phyloP scores from a whole-genome alignment of 1,140 invertebrate species.

The Drosophila nebulosa region DNA sequence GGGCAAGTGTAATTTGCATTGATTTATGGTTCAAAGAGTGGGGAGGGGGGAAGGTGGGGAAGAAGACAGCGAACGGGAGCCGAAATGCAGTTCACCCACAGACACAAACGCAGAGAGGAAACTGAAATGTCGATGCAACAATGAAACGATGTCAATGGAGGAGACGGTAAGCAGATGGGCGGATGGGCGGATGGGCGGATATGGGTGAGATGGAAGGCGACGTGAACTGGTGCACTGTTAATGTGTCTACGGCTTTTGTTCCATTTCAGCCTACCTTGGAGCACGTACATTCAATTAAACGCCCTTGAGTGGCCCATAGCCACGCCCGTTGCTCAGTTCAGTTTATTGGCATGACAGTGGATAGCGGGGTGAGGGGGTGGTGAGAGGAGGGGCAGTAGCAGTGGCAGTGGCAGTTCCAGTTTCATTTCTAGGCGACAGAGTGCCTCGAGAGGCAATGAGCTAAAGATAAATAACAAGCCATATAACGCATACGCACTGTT shows the following conservation, averaged over 20 bases:
- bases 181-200: no score
- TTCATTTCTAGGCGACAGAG: neutral
- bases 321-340: conserved; percentile 36
- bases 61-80: conserved; percentile 4
- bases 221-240: conserved; percentile 51
- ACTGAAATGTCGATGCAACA: conserved; percentile 23
- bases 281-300: conserved; percentile 76
- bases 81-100: conserved; percentile 20
- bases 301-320: conserved; percentile 62
- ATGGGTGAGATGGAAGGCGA: neutral
- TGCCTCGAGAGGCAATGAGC: conserved; percentile 50
- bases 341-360: conserved; percentile 66
- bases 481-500: conserved; percentile 73
- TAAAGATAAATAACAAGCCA: conserved; percentile 76
- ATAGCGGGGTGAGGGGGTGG: neutral
- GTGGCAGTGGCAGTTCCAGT: neutral
- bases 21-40: conserved; percentile 46
- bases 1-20: conserved; percentile 67
- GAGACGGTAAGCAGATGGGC: conserved; percentile 22
- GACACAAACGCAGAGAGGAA: no score
- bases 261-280: conserved; percentile 37
- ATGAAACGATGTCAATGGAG: conserved; percentile 67
- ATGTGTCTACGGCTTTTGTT: conserved; percentile 64
- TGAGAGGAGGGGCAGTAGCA: neutral
- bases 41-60: conserved; percentile 13